Evolutionary conservation across 2,797 vertebrate species (phyloP).

Genomic region (Momotus momota): DNA sequence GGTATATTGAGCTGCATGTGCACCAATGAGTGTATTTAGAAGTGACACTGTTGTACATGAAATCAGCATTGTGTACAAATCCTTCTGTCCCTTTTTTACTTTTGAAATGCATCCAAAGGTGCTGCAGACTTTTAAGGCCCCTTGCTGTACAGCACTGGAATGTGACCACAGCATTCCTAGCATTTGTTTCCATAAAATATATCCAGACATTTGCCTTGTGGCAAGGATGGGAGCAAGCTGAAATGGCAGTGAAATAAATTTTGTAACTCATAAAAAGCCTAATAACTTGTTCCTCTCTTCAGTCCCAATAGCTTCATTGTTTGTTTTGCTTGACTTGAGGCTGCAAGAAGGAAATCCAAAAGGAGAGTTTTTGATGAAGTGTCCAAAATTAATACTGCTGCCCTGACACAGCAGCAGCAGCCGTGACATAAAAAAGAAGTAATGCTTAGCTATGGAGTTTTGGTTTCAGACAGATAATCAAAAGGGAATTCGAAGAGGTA

Average conservation of each 20-base stretch:
- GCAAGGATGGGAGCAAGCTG: not conserved
- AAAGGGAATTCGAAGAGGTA: constrained; percentile 22
- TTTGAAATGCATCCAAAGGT: not conserved
- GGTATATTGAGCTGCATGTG: not conserved
- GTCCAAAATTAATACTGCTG: constrained; percentile 22
- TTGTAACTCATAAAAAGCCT: constrained; percentile 23
- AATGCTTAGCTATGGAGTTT: constrained; percentile 60
- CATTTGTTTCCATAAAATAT: constrained; percentile 1
- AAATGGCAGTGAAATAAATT: constrained; percentile 46
- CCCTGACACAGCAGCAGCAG: constrained; percentile 19
- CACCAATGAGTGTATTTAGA: not conserved
- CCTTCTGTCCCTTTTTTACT: not conserved
- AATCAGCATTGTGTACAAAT: not conserved
- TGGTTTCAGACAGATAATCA: constrained; percentile 66
- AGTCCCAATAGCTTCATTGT: constrained; percentile 16
- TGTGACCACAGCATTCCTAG: not conserved
- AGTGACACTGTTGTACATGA: not conserved
- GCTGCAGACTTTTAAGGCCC: not conserved
- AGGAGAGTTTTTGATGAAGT: not conserved
- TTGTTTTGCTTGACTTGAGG: constrained; percentile 48
- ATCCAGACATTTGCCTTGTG: not conserved
- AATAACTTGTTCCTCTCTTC: not conserved
- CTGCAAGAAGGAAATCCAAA: not conserved
- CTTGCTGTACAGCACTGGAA: fast-evolving
- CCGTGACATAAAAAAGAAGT: constrained; percentile 40